A percentile compares a stretch with the other conserved stretches of the same genome.
phyloP scores from a whole-genome alignment of 1,140 invertebrate species.

The Hycleus cichorii region DNA sequence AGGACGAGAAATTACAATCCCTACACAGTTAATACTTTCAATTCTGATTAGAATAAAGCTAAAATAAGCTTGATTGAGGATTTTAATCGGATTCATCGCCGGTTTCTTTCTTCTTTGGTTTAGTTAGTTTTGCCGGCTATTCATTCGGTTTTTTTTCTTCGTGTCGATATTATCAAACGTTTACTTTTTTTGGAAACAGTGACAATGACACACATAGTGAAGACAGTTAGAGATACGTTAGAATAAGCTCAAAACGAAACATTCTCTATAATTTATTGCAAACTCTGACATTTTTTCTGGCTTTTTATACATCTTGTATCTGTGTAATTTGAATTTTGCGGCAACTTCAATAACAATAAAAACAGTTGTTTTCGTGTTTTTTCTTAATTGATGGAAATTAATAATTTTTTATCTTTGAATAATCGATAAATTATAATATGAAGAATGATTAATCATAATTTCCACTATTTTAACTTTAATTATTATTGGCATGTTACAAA shows the following conservation, averaged over 20 bases:
- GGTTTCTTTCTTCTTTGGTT: neutral
- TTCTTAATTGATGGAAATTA: neutral
- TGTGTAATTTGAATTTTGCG: neutral
- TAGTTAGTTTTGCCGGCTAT: neutral
- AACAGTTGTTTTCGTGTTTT: neutral
- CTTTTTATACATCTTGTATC: neutral
- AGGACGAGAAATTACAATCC: too few species aligned
- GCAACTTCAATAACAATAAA: neutral
- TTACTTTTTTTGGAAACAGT: neutral
- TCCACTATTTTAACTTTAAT: too few species aligned
- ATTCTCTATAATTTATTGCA: neutral
- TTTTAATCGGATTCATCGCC: slow-evolving; percentile 9
- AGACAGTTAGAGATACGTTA: too few species aligned
- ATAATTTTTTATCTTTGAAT: too few species aligned
- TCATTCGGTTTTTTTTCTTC: neutral
- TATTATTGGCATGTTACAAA: too few species aligned
- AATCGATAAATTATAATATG: too few species aligned
- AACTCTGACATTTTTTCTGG: neutral
- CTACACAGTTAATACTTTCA: too few species aligned
- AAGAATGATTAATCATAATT: too few species aligned
- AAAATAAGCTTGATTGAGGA: slow-evolving; percentile 12
- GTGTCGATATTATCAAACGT: neutral
- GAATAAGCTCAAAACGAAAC: neutral
- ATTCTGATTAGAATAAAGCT: too few species aligned
- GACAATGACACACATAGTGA: too few species aligned